Percentiles rank a stretch among this genome's conserved stretches.
Evolutionary conservation across 2,797 vertebrate species (phyloP).

Genomic region (Anas flavirostris): DNA sequence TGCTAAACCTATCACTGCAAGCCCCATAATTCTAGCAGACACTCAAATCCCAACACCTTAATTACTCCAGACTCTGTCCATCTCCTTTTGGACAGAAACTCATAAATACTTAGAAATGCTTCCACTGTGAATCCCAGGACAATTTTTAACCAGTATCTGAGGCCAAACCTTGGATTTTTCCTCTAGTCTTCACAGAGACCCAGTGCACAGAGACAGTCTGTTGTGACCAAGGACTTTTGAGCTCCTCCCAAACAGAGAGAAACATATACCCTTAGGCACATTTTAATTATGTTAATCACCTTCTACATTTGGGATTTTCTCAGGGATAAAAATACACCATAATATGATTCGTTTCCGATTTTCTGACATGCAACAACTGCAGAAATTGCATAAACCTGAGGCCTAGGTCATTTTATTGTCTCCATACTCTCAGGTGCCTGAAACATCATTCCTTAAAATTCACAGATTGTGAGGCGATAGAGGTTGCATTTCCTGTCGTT

Average conservation of each 20-base stretch:
- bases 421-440: not conserved
- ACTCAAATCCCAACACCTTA: not conserved
- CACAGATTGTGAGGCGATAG: slow-evolving; percentile 72
- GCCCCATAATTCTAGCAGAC: not conserved
- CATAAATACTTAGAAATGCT: not conserved
- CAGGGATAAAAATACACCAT: not conserved
- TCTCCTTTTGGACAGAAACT: not conserved
- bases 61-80: not conserved
- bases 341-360: not conserved
- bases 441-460: slow-evolving; percentile 65
- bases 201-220: not conserved
- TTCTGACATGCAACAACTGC: not conserved
- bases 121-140: fast-evolving
- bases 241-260: not conserved
- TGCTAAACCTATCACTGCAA: not conserved
- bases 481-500: slow-evolving; percentile 74
- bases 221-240: not conserved
- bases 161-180: not conserved
- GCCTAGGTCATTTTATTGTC: not conserved
- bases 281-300: slow-evolving; percentile 28
- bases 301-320: not conserved
- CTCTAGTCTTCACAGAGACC: not conserved
- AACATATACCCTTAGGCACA: not conserved
- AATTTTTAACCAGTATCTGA: not conserved
- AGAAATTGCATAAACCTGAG: not conserved